These are phyloP conservation scores for Lota lota DNA, from an alignment of 2,113 vertebrate genomes.

Conservation along the genomic window DNA sequence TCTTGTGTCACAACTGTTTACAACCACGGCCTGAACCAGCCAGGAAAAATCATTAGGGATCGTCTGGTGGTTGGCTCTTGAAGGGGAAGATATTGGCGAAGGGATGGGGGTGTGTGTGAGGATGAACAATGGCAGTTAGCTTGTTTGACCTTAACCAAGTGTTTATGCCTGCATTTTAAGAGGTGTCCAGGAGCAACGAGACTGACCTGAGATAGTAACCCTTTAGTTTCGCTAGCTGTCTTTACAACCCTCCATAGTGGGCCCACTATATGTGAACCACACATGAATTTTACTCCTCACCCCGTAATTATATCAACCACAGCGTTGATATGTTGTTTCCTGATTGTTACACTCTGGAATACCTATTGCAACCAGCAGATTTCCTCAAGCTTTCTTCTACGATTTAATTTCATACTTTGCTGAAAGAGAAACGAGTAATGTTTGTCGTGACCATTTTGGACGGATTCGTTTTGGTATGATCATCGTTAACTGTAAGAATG, in stretches of 20 bases:
- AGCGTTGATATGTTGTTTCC: neutral
- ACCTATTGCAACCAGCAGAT: too few species aligned
- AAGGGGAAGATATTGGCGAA: too few species aligned
- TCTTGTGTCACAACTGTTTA: too few species aligned
- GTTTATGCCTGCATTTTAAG: conserved; percentile 34
- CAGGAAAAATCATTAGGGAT: neutral
- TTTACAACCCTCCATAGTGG: conserved; percentile 22
- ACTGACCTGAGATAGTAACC: conserved; percentile 7
- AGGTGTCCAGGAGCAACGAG: conserved; percentile 20
- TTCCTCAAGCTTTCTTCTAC: too few species aligned
- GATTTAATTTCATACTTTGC: too few species aligned
- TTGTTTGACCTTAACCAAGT: conserved; percentile 24
- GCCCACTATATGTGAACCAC: conserved; percentile 17
- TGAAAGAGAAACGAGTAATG: too few species aligned
- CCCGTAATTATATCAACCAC: neutral
- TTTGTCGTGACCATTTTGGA: neutral
- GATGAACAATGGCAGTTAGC: conserved; percentile 32
- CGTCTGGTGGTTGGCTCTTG: too few species aligned
- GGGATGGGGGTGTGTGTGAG: neutral
- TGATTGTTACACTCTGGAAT: neutral
- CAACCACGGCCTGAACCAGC: neutral
- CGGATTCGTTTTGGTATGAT: too few species aligned
- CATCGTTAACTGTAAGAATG: too few species aligned
- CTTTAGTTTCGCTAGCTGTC: conserved; percentile 2
- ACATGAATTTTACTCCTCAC: neutral